Evolutionary conservation across 2,888 invertebrate genomes (phyloP).

Genomic region (Leptopilina drosophilae): DNA sequence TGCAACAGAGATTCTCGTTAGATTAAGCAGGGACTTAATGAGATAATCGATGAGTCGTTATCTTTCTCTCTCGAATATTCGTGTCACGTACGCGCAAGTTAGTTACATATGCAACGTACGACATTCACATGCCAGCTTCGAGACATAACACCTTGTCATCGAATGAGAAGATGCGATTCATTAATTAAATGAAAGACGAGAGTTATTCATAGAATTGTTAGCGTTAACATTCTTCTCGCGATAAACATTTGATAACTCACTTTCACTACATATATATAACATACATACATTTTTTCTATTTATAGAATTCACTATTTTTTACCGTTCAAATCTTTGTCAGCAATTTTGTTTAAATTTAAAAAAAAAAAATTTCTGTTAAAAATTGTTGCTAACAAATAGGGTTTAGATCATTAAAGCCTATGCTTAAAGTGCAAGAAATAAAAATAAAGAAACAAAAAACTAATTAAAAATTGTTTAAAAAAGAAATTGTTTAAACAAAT

Average conservation of each 20-base stretch:
- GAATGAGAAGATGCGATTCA: constrained; percentile 30
- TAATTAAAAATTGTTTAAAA: too few relatives aligned
- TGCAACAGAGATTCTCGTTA: constrained; percentile 25
- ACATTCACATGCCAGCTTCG: constrained; percentile 35
- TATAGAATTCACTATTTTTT: too few relatives aligned
- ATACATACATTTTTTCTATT: too few relatives aligned
- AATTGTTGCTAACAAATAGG: too few relatives aligned
- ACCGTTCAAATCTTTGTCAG: too few relatives aligned
- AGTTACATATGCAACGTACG: constrained; percentile 32
- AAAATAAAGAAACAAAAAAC: too few relatives aligned
- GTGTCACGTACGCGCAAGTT: constrained; percentile 46
- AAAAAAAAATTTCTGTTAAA: too few relatives aligned
- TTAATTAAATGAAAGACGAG: constrained; percentile 24
- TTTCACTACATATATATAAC: neutral
- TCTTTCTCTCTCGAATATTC: constrained; percentile 44
- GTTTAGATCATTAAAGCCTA: too few relatives aligned
- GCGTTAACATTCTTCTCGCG: constrained; percentile 13
- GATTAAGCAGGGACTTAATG: constrained; percentile 33
- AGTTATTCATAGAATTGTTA: constrained; percentile 28
- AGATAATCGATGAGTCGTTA: constrained; percentile 46
- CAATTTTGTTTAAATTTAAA: too few relatives aligned
- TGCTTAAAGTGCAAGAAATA: too few relatives aligned
- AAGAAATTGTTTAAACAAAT: too few relatives aligned
- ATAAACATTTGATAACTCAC: constrained; percentile 8
- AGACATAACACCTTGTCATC: constrained; percentile 38